Conservation (phyloP, 2,797 vertebrate species). For the Lacerta viridis region DNA sequence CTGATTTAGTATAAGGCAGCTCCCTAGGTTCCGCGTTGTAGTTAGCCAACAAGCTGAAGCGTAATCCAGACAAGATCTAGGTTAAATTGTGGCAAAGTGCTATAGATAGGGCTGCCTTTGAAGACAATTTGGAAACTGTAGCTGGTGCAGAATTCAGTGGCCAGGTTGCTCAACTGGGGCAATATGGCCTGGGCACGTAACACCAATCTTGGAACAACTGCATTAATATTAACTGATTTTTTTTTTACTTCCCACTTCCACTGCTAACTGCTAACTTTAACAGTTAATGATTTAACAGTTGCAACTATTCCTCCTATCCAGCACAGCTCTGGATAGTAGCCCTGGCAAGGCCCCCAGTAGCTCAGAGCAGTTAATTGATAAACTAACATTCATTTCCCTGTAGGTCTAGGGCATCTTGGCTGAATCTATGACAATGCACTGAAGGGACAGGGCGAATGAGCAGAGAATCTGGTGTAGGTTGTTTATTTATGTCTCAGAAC, state of each 20-base stretch:
- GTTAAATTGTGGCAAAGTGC: no score
- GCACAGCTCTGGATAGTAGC: background rate
- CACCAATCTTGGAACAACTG: no score
- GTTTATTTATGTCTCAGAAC: background rate
- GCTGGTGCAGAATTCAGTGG: no score
- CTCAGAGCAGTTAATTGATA: conserved; percentile 42
- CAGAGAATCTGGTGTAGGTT: conserved; percentile 27
- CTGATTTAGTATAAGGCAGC: no score
- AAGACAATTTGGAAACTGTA: no score
- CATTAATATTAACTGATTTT: background rate
- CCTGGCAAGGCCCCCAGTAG: background rate
- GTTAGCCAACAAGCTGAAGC: no score
- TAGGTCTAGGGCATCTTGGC: rapidly evolving
- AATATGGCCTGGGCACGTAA: no score
- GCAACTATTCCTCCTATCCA: background rate
- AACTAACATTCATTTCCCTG: conserved; percentile 38
- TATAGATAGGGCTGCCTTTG: no score
- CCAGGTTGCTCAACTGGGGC: no score
- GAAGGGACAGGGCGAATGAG: background rate
- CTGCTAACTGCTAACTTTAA: background rate
- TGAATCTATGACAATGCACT: background rate
- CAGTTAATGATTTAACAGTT: background rate
- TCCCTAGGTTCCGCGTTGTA: no score
- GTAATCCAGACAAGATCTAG: no score
- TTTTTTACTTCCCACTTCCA: background rate